Evolutionary conservation across 2,797 vertebrate species (phyloP), one percentile per base, ranked within the genome.

Genomic region (Mus caroli): DNA sequence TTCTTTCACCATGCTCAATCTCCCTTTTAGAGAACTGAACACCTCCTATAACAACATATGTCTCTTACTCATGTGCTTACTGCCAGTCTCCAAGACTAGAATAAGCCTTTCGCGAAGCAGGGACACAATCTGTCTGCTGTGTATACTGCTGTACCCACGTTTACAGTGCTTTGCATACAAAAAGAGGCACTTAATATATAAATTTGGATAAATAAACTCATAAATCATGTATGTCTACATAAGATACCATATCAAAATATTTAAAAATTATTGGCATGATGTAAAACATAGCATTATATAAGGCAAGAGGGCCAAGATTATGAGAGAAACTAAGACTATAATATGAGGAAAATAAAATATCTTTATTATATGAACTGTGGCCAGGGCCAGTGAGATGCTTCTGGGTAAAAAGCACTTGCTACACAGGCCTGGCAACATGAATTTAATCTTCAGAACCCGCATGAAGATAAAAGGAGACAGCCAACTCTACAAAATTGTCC

Each of bases 241-340:
- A 84, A 94, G 88, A 91, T 82, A 88, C 46, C 79, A 94, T 37
- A 92, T 13, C 40, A 92, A 85, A 77, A 92, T 86, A 73, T 91
- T 90, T 88, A 15, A 90, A 88, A 64, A 89, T 86, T 60, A 87
- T 1, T 73, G 19, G 67, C 83, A 95, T 91, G 52, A 88, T 79
- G 10, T 69, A 93, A 95, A 40, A 92, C 46, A 80, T 37, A 37
- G 22, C 10, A 40, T n/a, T n/a, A 69, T 90, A 58, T 34, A 88
- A 82, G 77, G 52, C 67, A 89, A 6, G 6, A 11, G 43, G n/a
- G 88, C 3, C 88, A 85, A 31, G 69, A 95, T 13, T 67, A 88
- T 43, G 46, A 90, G 37, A 96, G 80, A 96, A 91, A 83, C 20
- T 43, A 82, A 78, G 8, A 82, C 76, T 86, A 93, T 14, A 78